These are phyloP conservation scores for Ganaspis sp. DNA, from an alignment of 1,140 invertebrate genomes.

Conservation along the genomic window DNA sequence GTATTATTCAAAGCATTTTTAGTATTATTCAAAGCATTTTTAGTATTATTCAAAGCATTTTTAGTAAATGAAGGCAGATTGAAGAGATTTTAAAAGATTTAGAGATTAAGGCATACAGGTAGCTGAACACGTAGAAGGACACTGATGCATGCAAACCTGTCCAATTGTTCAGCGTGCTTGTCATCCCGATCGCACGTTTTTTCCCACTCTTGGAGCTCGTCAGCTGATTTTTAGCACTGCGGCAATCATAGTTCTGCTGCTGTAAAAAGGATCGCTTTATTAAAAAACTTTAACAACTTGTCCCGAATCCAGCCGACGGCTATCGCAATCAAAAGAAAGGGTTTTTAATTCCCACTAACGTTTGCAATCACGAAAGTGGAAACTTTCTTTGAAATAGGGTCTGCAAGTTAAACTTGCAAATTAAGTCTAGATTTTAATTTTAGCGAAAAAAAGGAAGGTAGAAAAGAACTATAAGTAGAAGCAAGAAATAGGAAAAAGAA, in stretches of 20 bases:
- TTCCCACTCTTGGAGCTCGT: constrained; percentile 46
- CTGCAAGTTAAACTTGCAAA: not conserved
- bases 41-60: no score
- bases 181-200: constrained; percentile 41
- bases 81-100: not conserved
- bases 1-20: no score
- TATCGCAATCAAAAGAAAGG: constrained; percentile 24
- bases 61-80: not conserved
- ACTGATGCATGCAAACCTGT: constrained; percentile 57
- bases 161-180: constrained; percentile 59
- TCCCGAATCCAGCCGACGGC: constrained; percentile 51
- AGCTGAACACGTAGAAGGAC: constrained; percentile 16
- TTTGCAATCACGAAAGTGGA: constrained; percentile 17
- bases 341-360: not conserved
- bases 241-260: constrained; percentile 46
- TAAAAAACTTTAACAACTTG: constrained; percentile 54
- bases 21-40: no score
- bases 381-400: not conserved
- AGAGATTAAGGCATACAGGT: not conserved
- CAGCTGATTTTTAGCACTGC: constrained; percentile 63
- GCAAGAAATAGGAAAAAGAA: not conserved
- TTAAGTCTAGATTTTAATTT: constrained; percentile 6
- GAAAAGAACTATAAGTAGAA: not conserved
- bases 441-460: not conserved
- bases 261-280: constrained; percentile 50